Evolutionary conservation across 2,113 vertebrate genomes (phyloP).

Genomic region (Lanius collurio): DNA sequence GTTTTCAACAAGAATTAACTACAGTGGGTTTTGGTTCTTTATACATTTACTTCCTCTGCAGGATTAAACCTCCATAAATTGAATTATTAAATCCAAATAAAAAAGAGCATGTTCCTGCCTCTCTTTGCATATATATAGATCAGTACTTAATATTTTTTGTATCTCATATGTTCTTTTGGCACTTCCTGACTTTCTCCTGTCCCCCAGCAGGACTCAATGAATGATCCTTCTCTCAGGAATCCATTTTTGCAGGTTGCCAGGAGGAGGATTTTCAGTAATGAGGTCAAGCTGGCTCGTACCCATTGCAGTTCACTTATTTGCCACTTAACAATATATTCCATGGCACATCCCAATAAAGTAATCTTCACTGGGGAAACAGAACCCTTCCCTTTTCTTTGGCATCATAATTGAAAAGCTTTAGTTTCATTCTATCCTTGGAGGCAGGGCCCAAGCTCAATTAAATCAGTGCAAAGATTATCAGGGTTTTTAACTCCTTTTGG

Average conservation of each 20-base stretch:
- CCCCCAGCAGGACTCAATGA: neutral
- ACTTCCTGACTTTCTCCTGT: neutral
- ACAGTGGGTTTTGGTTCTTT: neutral
- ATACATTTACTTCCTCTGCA: neutral
- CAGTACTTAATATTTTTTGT: neutral
- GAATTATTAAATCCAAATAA: neutral
- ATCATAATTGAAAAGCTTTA: neutral
- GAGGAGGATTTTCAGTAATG: neutral
- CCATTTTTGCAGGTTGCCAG: neutral
- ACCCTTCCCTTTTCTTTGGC: neutral
- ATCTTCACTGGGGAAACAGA: neutral
- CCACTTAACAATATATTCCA: neutral
- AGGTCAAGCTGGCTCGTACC: neutral
- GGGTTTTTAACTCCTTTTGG: neutral
- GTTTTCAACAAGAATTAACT: neutral
- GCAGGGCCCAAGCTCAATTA: neutral
- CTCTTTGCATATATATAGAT: accelerated
- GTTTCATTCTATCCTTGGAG: neutral
- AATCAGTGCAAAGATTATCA: neutral
- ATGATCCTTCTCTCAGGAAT: neutral
- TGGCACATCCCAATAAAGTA: neutral
- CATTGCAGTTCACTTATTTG: neutral
- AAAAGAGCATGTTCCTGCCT: neutral
- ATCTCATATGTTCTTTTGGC: neutral
- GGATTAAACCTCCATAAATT: neutral